Evolutionary conservation across 2,797 vertebrate species (phyloP), one percentile per base, ranked within the genome.

Genomic region (Mionectes olivaceus): DNA sequence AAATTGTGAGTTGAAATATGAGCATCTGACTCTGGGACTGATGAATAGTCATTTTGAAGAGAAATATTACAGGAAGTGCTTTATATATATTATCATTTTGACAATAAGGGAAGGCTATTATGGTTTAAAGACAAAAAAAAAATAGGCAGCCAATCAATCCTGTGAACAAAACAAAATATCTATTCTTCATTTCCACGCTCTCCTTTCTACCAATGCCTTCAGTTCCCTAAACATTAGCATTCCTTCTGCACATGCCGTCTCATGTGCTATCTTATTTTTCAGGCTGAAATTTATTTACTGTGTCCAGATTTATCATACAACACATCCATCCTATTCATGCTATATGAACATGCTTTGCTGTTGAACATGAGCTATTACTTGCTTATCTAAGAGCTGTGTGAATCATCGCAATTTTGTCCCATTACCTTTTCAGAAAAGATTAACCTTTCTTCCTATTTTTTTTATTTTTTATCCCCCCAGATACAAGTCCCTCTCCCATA

Each of bases 51-150:
- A 94, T 96, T 95, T 33, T 94, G 85, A 96, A 88, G 80, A 94
- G 69, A 97, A 96, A 95, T 96, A 96, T 94, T 95, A 95, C 89
- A 91, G 94, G 94, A 96, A 96, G 93, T 92, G 89, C 91, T 95
- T 96, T 95, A 95, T 91, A 97, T 95, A 97, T 94, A 97, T 95
- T 96, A 93, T 92, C 65, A 93, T 93, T 96, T 89, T 95, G 94
- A 96, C 94, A 97, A 96, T 96, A 95, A 96, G 83, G 85, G 91
- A 96, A 95, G 85, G 83, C 95, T 91, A 95, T 95, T 96, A 96
- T 70, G 85, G 85, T 96, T 96, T 96, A 96, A 95, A 97, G 91
- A 95, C 67, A 95, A 95, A 94, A 95, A 35, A 90, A 91, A 89
- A 90, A 43, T 2, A 91, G 86, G 56, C 93, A 96, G 65, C 87